Evolutionary conservation across 2,797 vertebrate species (phyloP).

Genomic region (Helarctos malayanus): DNA sequence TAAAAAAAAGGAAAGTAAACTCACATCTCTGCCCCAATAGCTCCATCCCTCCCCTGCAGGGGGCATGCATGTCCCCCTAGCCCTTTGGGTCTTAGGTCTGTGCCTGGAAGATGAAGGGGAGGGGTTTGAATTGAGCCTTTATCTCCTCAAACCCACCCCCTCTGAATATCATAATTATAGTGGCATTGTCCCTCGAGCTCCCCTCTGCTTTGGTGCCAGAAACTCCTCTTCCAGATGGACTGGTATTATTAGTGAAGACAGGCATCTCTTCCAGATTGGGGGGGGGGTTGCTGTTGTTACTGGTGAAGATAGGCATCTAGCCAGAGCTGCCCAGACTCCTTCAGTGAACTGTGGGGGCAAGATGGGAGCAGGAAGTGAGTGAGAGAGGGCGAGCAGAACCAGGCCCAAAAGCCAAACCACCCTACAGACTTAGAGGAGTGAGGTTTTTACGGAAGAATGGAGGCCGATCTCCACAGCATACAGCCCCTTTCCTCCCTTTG

Average conservation of each 20-base stretch:
- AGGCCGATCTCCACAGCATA: accelerated
- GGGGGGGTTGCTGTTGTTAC: constrained; percentile 77
- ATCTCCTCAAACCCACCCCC: background rate
- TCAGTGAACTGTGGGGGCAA: constrained; percentile 89
- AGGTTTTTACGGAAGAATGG: background rate
- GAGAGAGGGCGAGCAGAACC: accelerated
- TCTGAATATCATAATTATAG: background rate
- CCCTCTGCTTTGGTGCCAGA: background rate
- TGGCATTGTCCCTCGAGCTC: constrained; percentile 22
- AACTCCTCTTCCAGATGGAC: background rate
- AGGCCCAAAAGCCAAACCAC: background rate
- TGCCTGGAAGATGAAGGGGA: background rate
- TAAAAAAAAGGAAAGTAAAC: background rate
- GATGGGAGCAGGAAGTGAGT: constrained; percentile 30
- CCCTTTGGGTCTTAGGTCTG: background rate
- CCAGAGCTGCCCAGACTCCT: constrained; percentile 92
- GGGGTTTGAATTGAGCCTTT: background rate
- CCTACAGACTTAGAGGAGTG: background rate
- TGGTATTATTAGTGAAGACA: constrained; percentile 89
- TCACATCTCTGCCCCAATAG: background rate
- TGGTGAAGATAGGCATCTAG: constrained; percentile 92
- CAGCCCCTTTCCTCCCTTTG: background rate
- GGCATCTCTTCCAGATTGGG: constrained; percentile 78
- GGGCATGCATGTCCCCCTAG: background rate
- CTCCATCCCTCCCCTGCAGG: background rate